These are phyloP conservation scores for Nicator chloris DNA, from an alignment of 2,113 vertebrate genomes.

Conservation along the genomic window DNA sequence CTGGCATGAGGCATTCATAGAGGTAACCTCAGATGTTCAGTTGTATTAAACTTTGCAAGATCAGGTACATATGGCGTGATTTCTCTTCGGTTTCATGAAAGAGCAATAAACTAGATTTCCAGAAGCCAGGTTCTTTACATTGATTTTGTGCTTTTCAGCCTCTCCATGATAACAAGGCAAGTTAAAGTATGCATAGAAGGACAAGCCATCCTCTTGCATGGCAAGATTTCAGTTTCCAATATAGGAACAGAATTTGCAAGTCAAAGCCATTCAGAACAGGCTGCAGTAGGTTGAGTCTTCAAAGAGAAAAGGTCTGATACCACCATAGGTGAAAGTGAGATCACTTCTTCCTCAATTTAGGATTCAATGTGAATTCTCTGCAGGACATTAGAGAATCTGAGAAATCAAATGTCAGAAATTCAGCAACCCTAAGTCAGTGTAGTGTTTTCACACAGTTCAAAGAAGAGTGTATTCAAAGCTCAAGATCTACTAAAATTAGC, in stretches of 20 bases:
- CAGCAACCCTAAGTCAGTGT: not conserved
- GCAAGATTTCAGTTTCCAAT: not conserved
- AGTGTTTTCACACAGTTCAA: not conserved
- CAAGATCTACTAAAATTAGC: not conserved
- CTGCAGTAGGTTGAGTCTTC: not conserved
- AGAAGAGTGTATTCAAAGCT: not conserved
- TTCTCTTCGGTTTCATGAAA: not conserved
- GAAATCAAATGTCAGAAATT: not conserved
- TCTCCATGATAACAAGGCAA: not conserved
- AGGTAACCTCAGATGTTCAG: not conserved
- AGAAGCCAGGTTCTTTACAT: not conserved
- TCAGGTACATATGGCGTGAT: not conserved
- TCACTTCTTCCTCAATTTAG: not conserved
- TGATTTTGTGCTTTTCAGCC: not conserved
- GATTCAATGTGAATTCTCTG: not conserved
- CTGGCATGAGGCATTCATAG: not conserved
- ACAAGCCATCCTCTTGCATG: not conserved
- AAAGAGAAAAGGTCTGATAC: not conserved
- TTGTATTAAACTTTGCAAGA: not conserved
- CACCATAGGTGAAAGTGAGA: not conserved
- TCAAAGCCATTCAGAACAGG: not conserved
- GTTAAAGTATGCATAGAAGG: not conserved
- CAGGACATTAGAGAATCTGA: not conserved
- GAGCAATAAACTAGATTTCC: not conserved
- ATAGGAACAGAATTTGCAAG: not conserved